Conservation (phyloP, 2,888 invertebrate species). For the Coenonympha arcania region DNA sequence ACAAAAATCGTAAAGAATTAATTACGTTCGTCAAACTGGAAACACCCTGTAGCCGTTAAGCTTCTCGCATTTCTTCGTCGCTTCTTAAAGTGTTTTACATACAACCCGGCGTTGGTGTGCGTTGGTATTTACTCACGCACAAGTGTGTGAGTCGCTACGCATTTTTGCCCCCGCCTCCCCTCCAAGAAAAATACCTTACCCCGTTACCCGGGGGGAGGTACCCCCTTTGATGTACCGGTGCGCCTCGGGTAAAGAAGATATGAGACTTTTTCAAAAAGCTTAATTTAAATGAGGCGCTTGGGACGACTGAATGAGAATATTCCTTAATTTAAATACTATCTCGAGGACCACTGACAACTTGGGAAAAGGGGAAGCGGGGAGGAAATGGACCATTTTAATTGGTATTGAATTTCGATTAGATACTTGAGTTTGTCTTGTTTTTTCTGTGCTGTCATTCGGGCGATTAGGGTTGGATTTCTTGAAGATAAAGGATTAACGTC, state of each 20-base stretch:
- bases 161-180: slow-evolving; percentile 58
- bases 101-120: slow-evolving; percentile 60
- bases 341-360: slow-evolving; percentile 45
- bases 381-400: slow-evolving; percentile 59
- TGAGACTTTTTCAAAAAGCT: slow-evolving; percentile 74
- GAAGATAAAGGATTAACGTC: slow-evolving; percentile 15
- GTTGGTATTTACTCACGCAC: slow-evolving; percentile 68
- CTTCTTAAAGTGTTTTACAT: slow-evolving; percentile 75
- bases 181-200: slow-evolving; percentile 50
- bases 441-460: slow-evolving; percentile 32
- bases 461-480: slow-evolving; percentile 25
- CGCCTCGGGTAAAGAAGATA: slow-evolving; percentile 71
- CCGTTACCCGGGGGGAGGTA: slow-evolving; percentile 50
- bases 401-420: slow-evolving; percentile 71
- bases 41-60: slow-evolving; percentile 64
- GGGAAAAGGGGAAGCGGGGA: slow-evolving; percentile 41
- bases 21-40: slow-evolving; percentile 1
- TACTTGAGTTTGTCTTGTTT: slow-evolving; percentile 41
- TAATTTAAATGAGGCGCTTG: slow-evolving; percentile 71
- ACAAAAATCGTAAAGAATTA: slow-evolving; percentile 6
- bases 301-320: slow-evolving; percentile 69
- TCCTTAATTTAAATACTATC: slow-evolving; percentile 72
- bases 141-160: slow-evolving; percentile 70
- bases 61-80: slow-evolving; percentile 74
- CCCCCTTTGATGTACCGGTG: slow-evolving; percentile 66